Evolutionary conservation across 2,888 invertebrate species (phyloP).

Genomic region (Beris morrisii): DNA sequence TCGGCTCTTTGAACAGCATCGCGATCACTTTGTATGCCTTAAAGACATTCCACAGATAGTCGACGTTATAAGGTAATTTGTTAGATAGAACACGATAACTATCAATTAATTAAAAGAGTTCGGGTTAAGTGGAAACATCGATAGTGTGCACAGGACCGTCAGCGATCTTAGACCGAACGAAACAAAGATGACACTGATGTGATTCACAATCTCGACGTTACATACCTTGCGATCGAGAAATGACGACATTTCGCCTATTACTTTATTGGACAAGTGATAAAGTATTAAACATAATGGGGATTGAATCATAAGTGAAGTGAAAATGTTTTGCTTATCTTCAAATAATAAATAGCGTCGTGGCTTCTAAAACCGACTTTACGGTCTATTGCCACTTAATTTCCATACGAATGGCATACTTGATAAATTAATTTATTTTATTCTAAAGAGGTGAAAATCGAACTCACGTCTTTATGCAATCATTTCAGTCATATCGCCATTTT

Average conservation of each 20-base stretch:
- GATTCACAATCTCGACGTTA: no score
- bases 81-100: conserved; percentile 25
- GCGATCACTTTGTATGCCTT: conserved; percentile 17
- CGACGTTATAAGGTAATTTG: conserved; percentile 26
- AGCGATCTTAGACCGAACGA: no score
- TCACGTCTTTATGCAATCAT: no score
- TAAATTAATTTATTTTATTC: not conserved
- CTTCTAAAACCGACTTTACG: conserved; percentile 18
- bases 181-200: not conserved
- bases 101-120: conserved; percentile 27
- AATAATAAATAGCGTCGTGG: conserved; percentile 8
- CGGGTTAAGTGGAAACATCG: not conserved
- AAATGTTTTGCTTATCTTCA: conserved; percentile 21
- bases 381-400: conserved; percentile 13
- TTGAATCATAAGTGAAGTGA: conserved; percentile 5
- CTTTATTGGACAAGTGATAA: no score
- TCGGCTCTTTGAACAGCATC: conserved; percentile 8
- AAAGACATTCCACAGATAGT: conserved; percentile 20
- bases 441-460: no score
- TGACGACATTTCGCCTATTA: no score
- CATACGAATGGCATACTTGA: conserved; percentile 1
- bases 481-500: no score
- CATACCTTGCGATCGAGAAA: no score
- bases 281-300: conserved; percentile 1
- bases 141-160: not conserved